Percentiles rank a stretch among this genome's conserved stretches.
Conservation (phyloP, 2,113 vertebrate genomes). For the Apistogramma diplotaenia region DNA sequence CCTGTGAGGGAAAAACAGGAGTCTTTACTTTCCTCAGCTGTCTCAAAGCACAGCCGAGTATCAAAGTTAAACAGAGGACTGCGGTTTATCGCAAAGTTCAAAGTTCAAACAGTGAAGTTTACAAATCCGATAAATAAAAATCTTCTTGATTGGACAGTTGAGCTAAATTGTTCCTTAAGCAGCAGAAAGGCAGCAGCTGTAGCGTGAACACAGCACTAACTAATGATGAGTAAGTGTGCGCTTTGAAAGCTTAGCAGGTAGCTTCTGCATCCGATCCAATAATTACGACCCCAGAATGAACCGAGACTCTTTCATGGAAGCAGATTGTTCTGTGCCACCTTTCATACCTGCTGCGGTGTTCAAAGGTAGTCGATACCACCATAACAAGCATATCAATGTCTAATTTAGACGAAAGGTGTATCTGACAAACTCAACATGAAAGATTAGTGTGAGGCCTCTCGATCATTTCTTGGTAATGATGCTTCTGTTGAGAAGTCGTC, state of each 20-base stretch:
- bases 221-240: not conserved
- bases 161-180: not conserved
- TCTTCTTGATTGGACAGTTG: not conserved
- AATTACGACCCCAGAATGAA: not conserved
- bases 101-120: not conserved
- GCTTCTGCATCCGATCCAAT: not conserved
- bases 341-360: not conserved
- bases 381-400: not conserved
- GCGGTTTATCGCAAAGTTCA: not conserved
- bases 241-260: not conserved
- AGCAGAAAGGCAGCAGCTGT: not conserved
- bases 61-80: no score
- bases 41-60: no score
- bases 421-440: conserved; percentile 29
- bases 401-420: conserved; percentile 10
- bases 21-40: no score
- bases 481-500: conserved; percentile 24
- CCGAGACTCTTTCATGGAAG: not conserved
- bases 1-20: not conserved
- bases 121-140: not conserved
- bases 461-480: conserved; percentile 12
- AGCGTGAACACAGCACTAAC: not conserved
- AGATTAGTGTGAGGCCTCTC: not conserved
- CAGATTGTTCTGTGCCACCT: not conserved
- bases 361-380: not conserved